phyloP scores from a whole-genome alignment of 2,888 invertebrate genomes.

The Agrochola litura region DNA sequence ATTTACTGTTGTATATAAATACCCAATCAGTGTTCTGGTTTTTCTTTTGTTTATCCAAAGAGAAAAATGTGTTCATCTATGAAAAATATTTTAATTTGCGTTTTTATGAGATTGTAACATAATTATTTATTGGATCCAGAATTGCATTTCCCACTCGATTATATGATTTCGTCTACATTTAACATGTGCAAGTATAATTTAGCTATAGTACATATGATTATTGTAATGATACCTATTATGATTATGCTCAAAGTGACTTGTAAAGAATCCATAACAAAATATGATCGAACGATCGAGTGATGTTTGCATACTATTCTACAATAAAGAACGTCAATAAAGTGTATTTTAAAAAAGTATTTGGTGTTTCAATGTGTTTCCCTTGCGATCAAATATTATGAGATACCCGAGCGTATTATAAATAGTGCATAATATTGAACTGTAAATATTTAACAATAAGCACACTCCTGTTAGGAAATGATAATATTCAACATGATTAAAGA shows the following conservation, averaged over 20 bases:
- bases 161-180: slow-evolving; percentile 65
- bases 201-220: slow-evolving; percentile 70
- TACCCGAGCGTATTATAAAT: background rate
- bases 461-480: background rate
- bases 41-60: slow-evolving; percentile 85
- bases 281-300: slow-evolving; percentile 85
- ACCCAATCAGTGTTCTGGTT: slow-evolving; percentile 76
- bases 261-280: slow-evolving; percentile 78
- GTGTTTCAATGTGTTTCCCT: slow-evolving; percentile 67
- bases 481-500: background rate
- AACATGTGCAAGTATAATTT: slow-evolving; percentile 69
- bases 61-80: slow-evolving; percentile 88
- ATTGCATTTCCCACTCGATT: slow-evolving; percentile 85
- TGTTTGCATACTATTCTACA: slow-evolving; percentile 89
- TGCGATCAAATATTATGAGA: slow-evolving; percentile 36
- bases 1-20: slow-evolving; percentile 76
- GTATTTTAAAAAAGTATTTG: slow-evolving; percentile 86
- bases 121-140: slow-evolving; percentile 86
- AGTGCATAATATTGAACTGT: background rate
- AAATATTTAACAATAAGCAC: slow-evolving; percentile 14
- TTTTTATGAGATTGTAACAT: slow-evolving; percentile 84
- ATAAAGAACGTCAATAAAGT: slow-evolving; percentile 90
- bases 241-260: slow-evolving; percentile 87
- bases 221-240: slow-evolving; percentile 71
- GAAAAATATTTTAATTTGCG: slow-evolving; percentile 78